Evolutionary conservation across 2,113 vertebrate genomes (phyloP).

Genomic region (Micronycteris hirsuta): DNA sequence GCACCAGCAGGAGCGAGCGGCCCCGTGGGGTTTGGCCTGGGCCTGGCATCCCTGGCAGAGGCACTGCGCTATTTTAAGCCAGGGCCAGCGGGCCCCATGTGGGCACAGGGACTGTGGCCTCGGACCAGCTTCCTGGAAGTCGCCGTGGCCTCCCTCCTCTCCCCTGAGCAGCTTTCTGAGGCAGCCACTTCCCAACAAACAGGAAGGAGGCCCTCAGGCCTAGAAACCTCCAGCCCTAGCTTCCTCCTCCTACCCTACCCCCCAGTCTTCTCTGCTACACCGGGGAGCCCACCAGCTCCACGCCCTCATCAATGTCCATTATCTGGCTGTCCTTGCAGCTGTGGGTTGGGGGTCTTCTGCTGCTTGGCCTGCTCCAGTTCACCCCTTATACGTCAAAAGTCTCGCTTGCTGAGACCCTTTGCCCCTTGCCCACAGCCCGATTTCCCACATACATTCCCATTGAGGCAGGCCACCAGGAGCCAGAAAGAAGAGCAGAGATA

Average conservation of each 20-base stretch:
- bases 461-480: not conserved
- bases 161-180: conserved; percentile 57
- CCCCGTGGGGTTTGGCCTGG: not conserved
- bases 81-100: conserved; percentile 56
- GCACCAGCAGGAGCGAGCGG: not conserved
- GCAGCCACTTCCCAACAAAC: conserved; percentile 72
- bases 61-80: conserved; percentile 74
- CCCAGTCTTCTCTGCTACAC: not conserved
- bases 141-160: conserved; percentile 67
- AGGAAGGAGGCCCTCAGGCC: conserved; percentile 72
- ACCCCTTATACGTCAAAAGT: not conserved
- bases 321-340: not conserved
- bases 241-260: conserved; percentile 35
- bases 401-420: not conserved
- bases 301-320: not conserved
- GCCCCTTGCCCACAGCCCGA: not conserved
- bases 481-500: not conserved
- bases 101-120: conserved; percentile 69
- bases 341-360: not conserved
- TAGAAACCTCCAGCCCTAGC: conserved; percentile 54
- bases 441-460: not conserved
- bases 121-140: conserved; percentile 72
- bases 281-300: not conserved
- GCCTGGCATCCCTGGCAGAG: not conserved
- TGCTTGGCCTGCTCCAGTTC: not conserved